Conservation (phyloP, 2,888 invertebrate species). For the Lasius platythorax region DNA sequence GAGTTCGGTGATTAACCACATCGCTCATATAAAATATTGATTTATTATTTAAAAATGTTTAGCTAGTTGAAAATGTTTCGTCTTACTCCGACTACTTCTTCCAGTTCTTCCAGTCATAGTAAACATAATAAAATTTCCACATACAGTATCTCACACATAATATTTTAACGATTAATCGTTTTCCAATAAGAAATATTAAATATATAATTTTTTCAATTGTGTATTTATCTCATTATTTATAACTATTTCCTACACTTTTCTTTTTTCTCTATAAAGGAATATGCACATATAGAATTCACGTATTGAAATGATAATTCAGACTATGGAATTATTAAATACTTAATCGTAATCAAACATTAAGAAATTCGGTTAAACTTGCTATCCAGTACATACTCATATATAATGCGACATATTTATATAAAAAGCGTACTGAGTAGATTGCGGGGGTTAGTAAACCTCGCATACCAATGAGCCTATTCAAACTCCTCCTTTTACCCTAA, state of each 20-base stretch:
- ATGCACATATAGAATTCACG: not conserved
- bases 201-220: not conserved
- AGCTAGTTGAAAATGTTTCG: not conserved
- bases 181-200: not conserved
- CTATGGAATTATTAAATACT: not conserved
- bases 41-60: constrained; percentile 8
- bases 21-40: not conserved
- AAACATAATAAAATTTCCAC: not conserved
- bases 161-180: not conserved
- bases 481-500: constrained; percentile 51
- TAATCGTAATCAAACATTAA: not conserved
- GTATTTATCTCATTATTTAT: not conserved
- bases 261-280: not conserved
- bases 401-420: constrained; percentile 43
- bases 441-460: constrained; percentile 1
- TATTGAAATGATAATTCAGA: not conserved
- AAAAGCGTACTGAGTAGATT: constrained; percentile 40
- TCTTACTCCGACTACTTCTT: not conserved
- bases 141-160: not conserved
- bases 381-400: not conserved
- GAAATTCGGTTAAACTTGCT: not conserved
- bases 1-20: not conserved
- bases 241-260: not conserved
- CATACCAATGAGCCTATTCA: constrained; percentile 57
- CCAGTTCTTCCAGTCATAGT: not conserved